These are phyloP conservation scores for Ditylenchus dipsaci DNA, from an alignment of 1,140 invertebrate genomes.

Conservation along the genomic window DNA sequence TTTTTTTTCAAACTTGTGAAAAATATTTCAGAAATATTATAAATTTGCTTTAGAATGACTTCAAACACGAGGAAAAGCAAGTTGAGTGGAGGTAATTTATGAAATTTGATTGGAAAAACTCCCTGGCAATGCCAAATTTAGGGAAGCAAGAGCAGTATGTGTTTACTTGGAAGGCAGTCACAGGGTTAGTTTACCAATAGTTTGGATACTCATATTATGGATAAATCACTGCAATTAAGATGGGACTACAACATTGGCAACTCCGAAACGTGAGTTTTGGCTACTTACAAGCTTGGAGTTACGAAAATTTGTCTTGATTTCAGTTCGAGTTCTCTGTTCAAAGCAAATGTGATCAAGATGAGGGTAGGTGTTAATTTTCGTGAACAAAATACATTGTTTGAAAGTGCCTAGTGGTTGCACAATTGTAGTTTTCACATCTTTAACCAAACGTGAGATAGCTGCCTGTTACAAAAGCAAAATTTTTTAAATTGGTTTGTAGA, in stretches of 20 bases:
- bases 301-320: too few species aligned
- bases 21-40: too few species aligned
- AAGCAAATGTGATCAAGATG: constrained; percentile 37
- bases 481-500: too few species aligned
- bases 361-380: constrained; percentile 19
- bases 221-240: not conserved
- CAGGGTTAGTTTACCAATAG: constrained; percentile 62
- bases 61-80: constrained; percentile 87
- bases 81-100: constrained; percentile 71
- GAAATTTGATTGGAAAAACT: too few species aligned
- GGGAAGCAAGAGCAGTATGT: constrained; percentile 85
- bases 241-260: constrained; percentile 78
- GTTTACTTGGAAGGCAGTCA: constrained; percentile 90
- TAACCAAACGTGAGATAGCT: too few species aligned
- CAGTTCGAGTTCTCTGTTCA: constrained; percentile 10
- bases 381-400: too few species aligned
- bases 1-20: too few species aligned
- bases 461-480: too few species aligned
- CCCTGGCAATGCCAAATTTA: too few species aligned
- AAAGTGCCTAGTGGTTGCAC: too few species aligned
- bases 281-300: too few species aligned
- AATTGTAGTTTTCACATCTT: too few species aligned
- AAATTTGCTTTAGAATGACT: constrained; percentile 78
- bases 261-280: constrained; percentile 45
- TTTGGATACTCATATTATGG: not conserved